These are phyloP conservation scores for Thaleichthys pacificus DNA, from an alignment of 2,797 vertebrate species.

Conservation along the genomic window DNA sequence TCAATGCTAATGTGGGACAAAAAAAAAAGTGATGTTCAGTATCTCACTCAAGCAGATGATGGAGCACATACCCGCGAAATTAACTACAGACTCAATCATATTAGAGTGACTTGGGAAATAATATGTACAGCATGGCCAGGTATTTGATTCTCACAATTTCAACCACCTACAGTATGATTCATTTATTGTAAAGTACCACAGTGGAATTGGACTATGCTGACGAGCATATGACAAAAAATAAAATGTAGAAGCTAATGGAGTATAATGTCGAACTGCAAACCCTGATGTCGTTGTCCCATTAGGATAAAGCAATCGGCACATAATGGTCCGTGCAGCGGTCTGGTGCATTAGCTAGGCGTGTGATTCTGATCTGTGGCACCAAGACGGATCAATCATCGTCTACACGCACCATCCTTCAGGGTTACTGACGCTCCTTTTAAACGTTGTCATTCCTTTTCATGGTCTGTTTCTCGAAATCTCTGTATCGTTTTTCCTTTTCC, in stretches of 20 bases:
- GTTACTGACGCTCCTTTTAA: conserved; percentile 3
- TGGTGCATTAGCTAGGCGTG: conserved; percentile 29
- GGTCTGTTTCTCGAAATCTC: conserved; percentile 22
- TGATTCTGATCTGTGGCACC: conserved; percentile 25
- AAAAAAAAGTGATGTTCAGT: background rate
- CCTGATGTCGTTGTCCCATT: conserved; percentile 14
- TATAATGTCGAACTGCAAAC: conserved; percentile 38
- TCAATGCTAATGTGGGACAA: conserved; percentile 2
- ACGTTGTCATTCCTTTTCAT: conserved; percentile 7
- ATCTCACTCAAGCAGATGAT: background rate
- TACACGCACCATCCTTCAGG: background rate
- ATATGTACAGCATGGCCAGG: conserved; percentile 7
- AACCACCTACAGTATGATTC: conserved; percentile 12
- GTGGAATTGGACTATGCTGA: conserved; percentile 28
- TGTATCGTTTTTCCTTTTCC: conserved; percentile 14
- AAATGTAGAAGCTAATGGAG: conserved; percentile 49
- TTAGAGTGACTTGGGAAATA: conserved; percentile 27
- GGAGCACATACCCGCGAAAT: background rate
- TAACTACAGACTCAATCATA: background rate
- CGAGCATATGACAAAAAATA: conserved; percentile 32
- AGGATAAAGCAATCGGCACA: conserved; percentile 37
- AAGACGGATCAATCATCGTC: conserved; percentile 26
- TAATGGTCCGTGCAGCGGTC: conserved; percentile 33
- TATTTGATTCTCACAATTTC: conserved; percentile 24
- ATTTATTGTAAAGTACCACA: conserved; percentile 33